Evolutionary conservation across 1,140 invertebrate genomes (phyloP), one percentile per base, ranked within the genome.

Genomic region (Neodiprion pinetum): DNA sequence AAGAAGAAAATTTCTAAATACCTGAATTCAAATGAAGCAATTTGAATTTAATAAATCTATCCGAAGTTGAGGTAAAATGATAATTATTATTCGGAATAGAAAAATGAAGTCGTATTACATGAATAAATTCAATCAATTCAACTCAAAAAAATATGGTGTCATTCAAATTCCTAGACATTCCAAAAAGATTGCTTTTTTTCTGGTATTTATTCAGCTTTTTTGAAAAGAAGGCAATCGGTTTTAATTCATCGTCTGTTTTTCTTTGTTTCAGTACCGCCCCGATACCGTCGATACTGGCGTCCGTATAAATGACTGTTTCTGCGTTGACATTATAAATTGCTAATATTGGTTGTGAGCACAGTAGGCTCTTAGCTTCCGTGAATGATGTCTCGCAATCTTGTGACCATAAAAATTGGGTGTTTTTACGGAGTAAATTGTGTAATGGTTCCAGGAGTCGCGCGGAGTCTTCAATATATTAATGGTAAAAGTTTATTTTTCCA

Each of bases 401-500:
- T 65, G 75, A 73, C 73, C 73, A 76, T 48, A 49, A 7, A 14
- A 78, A 78, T 70, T 72, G 65, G 70, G 50, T 61, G 50, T 72
- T 70, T 67, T 76, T 78, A 23, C 70, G 76, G 12, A 78, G 47
- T 8, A 78, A 21, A n/a, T 78, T 78, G n/a, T 72, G 61, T 50
- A 78, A 73, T 23, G 73, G 69, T 14, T 78, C 75, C n/a, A 76
- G 65, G 9, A 75, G 47, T 17, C 50, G n/a, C 65, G 68, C 12
- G 21, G 17, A 48, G n/a, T 76, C 68, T 75, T 71, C 61, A 53
- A 78, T 74, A 53, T 73, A 81, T 75, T 79, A 73, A 53, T 70
- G 9, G 76, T 80, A 72, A 72, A 76, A 75, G 28, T 79, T 78
- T 23, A 79, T 74, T 76, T 80, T 78, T 17, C 78, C 75, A 47